A percentile compares a stretch with the other conserved stretches of the same genome.
These are phyloP conservation scores for Dicranocentrus wangi DNA, from an alignment of 2,888 invertebrate species.

Conservation along the genomic window DNA sequence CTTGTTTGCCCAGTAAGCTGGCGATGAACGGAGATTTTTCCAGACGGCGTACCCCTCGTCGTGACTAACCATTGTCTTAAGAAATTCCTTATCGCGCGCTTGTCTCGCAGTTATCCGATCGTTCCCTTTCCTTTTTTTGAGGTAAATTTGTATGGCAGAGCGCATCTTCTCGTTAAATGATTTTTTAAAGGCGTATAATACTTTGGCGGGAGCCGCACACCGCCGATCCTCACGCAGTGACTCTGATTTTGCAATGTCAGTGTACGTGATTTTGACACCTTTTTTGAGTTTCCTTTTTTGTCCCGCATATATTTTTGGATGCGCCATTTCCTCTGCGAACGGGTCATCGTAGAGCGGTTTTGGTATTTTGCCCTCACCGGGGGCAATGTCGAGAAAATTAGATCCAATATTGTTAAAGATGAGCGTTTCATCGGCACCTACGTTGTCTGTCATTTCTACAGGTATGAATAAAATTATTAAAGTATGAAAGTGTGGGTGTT, in stretches of 20 bases:
- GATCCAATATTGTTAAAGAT: not conserved
- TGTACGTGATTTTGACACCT: slow-evolving; percentile 20
- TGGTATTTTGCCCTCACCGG: slow-evolving; percentile 57
- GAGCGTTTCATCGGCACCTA: not conserved
- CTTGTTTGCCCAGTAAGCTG: slow-evolving; percentile 52
- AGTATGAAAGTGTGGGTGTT: too few relatives aligned
- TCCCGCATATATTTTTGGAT: slow-evolving; percentile 64
- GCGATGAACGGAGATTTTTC: slow-evolving; percentile 42
- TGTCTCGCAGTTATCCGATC: not conserved
- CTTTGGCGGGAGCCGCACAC: not conserved
- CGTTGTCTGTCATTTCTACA: not conserved
- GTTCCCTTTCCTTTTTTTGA: not conserved
- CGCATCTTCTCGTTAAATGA: slow-evolving; percentile 35
- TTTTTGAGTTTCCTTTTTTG: slow-evolving; percentile 28
- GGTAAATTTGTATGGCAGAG: slow-evolving; percentile 18
- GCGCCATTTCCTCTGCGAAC: slow-evolving; percentile 51
- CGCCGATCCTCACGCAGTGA: slow-evolving; percentile 1
- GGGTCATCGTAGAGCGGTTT: slow-evolving; percentile 36
- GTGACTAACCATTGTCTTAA: slow-evolving; percentile 12
- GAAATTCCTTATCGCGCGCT: not conserved
- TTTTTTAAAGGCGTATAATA: slow-evolving; percentile 31
- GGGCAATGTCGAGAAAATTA: slow-evolving; percentile 28
- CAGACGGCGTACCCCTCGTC: slow-evolving; percentile 60
- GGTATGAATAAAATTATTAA: too few relatives aligned
- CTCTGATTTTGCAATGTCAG: slow-evolving; percentile 57